Evolutionary conservation across 1,140 invertebrate genomes (phyloP).

Genomic region (Lasaia peninsularis): DNA sequence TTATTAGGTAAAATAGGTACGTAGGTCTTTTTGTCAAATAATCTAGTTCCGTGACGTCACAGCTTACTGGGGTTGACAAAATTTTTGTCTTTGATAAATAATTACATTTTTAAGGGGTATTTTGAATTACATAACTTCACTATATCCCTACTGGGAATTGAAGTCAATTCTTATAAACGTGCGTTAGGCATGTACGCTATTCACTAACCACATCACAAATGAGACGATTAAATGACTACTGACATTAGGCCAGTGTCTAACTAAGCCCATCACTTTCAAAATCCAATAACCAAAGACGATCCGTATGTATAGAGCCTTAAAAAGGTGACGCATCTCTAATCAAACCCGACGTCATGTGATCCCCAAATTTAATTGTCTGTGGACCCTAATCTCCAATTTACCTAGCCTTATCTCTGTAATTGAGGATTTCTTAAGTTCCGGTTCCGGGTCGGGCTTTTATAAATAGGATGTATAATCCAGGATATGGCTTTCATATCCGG

Average conservation of each 20-base stretch:
- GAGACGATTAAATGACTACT: no score
- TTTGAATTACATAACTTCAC: no score
- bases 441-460: neutral
- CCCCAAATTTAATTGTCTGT: conserved; percentile 1
- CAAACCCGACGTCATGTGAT: conserved; percentile 1
- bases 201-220: no score
- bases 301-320: neutral
- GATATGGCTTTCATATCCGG: neutral
- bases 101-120: no score
- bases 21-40: no score
- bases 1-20: no score
- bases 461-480: neutral
- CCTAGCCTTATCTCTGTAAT: conserved; percentile 1
- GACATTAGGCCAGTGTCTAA: neutral
- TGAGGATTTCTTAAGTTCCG: conserved; percentile 1
- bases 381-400: conserved; percentile 2
- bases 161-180: no score
- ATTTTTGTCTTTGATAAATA: no score
- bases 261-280: neutral
- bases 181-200: no score
- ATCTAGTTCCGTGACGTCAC: no score
- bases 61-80: no score
- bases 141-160: no score
- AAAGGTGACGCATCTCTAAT: neutral
- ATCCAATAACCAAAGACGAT: neutral